A percentile compares a stretch with the other conserved stretches of the same genome.
Conservation (phyloP, 2,797 vertebrate genomes). For the Notolepis coatsorum region DNA sequence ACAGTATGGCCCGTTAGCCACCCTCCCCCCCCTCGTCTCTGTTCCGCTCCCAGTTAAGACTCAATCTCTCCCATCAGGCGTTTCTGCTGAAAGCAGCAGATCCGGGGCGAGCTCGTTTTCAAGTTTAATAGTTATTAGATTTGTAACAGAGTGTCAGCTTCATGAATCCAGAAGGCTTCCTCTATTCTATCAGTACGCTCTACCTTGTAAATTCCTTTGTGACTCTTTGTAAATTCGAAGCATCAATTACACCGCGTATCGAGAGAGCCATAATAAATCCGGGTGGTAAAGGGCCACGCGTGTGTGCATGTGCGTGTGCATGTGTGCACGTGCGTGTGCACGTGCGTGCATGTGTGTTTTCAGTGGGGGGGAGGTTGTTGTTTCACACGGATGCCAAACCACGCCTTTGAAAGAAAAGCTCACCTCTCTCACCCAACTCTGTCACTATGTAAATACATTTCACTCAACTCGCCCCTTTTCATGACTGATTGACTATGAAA, state of each 20-base stretch:
- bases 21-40: slow-evolving; percentile 13
- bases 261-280: slow-evolving; percentile 65
- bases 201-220: slow-evolving; percentile 75
- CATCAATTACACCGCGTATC: slow-evolving; percentile 68
- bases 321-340: not conserved
- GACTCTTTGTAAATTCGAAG: slow-evolving; percentile 74
- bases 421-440: slow-evolving; percentile 31
- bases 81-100: slow-evolving; percentile 79
- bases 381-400: slow-evolving; percentile 32
- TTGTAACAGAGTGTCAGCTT: slow-evolving; percentile 67
- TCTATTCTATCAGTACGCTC: slow-evolving; percentile 68
- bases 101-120: slow-evolving; percentile 67
- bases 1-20: slow-evolving; percentile 60
- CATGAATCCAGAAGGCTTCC: slow-evolving; percentile 64
- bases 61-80: slow-evolving; percentile 48
- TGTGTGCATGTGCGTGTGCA: not conserved
- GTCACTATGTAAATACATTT: slow-evolving; percentile 46
- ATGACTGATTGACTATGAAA: slow-evolving; percentile 65
- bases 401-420: slow-evolving; percentile 42
- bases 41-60: slow-evolving; percentile 27
- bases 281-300: slow-evolving; percentile 12
- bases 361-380: slow-evolving; percentile 31
- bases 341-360: slow-evolving; percentile 17
- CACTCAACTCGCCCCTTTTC: slow-evolving; percentile 39
- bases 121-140: slow-evolving; percentile 78